Base-by-base conservation (phyloP, 2,888 invertebrate genomes). In the Kuschelorhynchus macadamiae region DNA sequence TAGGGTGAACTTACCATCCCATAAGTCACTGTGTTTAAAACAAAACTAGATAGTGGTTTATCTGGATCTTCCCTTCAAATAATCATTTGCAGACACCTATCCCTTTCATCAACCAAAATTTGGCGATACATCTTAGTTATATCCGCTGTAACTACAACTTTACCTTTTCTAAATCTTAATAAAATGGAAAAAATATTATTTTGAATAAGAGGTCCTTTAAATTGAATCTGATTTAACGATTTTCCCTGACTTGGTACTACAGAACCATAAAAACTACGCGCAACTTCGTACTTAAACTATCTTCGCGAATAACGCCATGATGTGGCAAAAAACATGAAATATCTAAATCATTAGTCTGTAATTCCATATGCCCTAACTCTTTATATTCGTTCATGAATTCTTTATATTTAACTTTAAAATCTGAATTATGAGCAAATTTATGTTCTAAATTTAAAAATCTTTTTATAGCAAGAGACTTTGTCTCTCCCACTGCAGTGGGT, bases 161-260 rank as follows among this genome's bases (percentile, higher is more conserved):
- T 20, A 11, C 14, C 21, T 18, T 3, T 12, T 12, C 47, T 20
- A 18, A 47, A 47, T 21, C 47, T 20, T 4, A 21, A 12, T 25
- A 47, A 47, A 25, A 47, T 47, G 8, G 18, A 9, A n/a, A 20
- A 47, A 47, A 47, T 21, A 25, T 47, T 25, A 25, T 47, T 47
- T 3, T 47, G 12, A 21, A 47, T 47, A n/a, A n/a, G n/a, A n/a
- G n/a, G n/a, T n/a, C n/a, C n/a, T n/a, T n/a, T 47, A 47, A 8
- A 47, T 14, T 47, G 21, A 36, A 36, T 36, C 36, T 36, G 36
- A 36, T 36, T 36, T 36, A 36, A 12, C 2, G 36, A 36, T 12
- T 36, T 11, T 4, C 36, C 36, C 3, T 11, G 11, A 36, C 36
- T 36, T 36, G 36, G 36, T 7, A 36, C 44, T 44, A 18, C 44